Conservation (phyloP, 2,113 vertebrate species). For the Xiphophorus couchianus region DNA sequence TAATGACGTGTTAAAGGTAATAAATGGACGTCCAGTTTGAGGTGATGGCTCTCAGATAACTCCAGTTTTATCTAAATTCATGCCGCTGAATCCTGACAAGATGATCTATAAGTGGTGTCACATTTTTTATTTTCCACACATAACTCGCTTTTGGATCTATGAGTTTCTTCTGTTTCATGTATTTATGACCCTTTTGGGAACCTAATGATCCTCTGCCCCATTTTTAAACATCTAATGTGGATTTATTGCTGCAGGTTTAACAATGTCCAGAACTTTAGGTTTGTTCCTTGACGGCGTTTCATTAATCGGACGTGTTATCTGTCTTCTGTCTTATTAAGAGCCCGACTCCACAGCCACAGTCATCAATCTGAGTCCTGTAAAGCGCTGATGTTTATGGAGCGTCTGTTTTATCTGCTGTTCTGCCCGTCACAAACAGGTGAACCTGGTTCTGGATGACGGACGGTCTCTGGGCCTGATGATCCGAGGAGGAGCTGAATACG, state of each 20-base stretch:
- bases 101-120: not conserved
- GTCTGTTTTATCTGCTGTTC: not conserved
- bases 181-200: not conserved
- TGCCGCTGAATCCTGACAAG: not conserved
- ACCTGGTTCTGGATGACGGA: constrained; percentile 92
- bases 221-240: not conserved
- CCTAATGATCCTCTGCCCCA: not conserved
- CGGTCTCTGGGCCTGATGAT: constrained; percentile 95
- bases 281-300: not conserved
- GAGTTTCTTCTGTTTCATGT: not conserved
- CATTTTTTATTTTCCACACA: not conserved
- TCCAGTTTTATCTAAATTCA: not conserved
- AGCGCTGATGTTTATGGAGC: not conserved
- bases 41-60: no score
- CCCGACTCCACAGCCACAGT: not conserved
- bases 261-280: not conserved
- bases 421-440: constrained; percentile 82
- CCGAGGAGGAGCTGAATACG: constrained; percentile 93
- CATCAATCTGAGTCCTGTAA: not conserved
- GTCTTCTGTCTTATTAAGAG: constrained; percentile 1
- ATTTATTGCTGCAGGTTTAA: constrained; percentile 1
- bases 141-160: not conserved
- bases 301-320: not conserved
- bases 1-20: not conserved
- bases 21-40: not conserved